These are phyloP conservation scores for Microcebus murinus DNA, from an alignment of 2,113 vertebrate genomes.

Conservation along the genomic window DNA sequence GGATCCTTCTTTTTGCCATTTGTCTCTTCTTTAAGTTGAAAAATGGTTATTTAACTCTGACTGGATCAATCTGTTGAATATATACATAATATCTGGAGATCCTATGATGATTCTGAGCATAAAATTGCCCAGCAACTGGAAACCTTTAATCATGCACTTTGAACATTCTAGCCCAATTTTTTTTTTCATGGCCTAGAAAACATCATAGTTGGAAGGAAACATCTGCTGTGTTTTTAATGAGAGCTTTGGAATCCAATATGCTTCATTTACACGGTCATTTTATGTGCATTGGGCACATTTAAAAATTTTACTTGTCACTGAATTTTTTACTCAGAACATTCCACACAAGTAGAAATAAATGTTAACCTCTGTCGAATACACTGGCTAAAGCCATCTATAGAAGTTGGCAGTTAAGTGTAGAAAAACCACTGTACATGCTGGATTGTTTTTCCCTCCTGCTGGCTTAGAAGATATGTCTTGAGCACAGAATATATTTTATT, in stretches of 20 bases:
- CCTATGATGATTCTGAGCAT: background rate
- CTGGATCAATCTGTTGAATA: background rate
- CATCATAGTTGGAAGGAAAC: constrained; percentile 34
- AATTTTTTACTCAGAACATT: constrained; percentile 26
- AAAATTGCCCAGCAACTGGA: constrained; percentile 24
- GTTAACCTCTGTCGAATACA: constrained; percentile 46
- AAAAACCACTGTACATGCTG: background rate
- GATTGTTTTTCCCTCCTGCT: constrained; percentile 45
- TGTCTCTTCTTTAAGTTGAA: background rate
- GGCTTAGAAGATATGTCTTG: constrained; percentile 42
- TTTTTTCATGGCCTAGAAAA: constrained; percentile 38
- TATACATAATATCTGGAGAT: background rate
- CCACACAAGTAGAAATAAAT: constrained; percentile 43
- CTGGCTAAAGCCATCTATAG: background rate
- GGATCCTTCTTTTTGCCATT: background rate
- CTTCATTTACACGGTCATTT: constrained; percentile 42
- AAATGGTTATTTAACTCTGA: background rate
- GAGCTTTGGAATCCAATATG: background rate
- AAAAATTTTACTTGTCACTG: constrained; percentile 29
- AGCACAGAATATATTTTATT: constrained; percentile 67
- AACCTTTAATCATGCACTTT: constrained; percentile 54
- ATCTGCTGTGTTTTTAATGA: constrained; percentile 48
- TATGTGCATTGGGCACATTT: constrained; percentile 30
- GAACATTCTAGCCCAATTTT: constrained; percentile 38
- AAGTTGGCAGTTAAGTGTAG: background rate